A percentile compares a stretch with the other conserved stretches of the same genome.
phyloP scores from a whole-genome alignment of 1,140 invertebrate species.

The Pseudomyrmex dendroicus region DNA sequence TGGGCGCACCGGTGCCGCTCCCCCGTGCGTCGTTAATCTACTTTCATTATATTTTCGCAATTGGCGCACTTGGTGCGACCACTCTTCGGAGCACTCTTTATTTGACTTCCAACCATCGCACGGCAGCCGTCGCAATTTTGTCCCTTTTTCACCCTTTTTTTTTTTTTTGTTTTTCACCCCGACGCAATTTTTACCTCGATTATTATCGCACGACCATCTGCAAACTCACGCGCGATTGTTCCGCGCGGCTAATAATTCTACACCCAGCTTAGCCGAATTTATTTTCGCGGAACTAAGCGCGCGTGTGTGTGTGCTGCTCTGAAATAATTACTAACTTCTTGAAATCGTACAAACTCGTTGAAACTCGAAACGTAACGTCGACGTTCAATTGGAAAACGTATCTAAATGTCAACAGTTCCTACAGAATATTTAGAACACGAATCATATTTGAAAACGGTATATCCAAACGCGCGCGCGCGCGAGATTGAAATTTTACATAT shows the following conservation, averaged over 20 bases:
- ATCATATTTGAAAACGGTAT: too few species aligned
- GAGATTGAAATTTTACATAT: too few species aligned
- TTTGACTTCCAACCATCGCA: conserved; percentile 23
- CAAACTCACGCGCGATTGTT: background rate
- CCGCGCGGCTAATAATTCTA: background rate
- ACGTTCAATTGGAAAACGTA: too few species aligned
- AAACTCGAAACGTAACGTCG: too few species aligned
- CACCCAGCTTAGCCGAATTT: background rate
- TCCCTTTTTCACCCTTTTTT: background rate
- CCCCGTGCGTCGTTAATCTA: conserved; percentile 58
- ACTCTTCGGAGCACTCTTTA: conserved; percentile 47
- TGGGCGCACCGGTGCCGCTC: conserved; percentile 34
- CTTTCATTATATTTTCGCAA: conserved; percentile 71
- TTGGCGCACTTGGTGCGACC: conserved; percentile 51
- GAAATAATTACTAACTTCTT: too few species aligned
- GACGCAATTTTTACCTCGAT: conserved; percentile 22
- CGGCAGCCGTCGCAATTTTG: conserved; percentile 33
- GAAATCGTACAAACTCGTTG: too few species aligned
- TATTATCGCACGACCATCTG: conserved; percentile 29
- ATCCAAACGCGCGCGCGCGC: too few species aligned
- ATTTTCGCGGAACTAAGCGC: background rate
- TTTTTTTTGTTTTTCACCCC: too few species aligned
- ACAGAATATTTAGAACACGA: too few species aligned
- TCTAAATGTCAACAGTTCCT: too few species aligned
- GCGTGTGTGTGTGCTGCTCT: too few species aligned